Evolutionary conservation across 2,113 vertebrate genomes (phyloP), one percentile per base, ranked within the genome.

Genomic region (Elephas maximus): DNA sequence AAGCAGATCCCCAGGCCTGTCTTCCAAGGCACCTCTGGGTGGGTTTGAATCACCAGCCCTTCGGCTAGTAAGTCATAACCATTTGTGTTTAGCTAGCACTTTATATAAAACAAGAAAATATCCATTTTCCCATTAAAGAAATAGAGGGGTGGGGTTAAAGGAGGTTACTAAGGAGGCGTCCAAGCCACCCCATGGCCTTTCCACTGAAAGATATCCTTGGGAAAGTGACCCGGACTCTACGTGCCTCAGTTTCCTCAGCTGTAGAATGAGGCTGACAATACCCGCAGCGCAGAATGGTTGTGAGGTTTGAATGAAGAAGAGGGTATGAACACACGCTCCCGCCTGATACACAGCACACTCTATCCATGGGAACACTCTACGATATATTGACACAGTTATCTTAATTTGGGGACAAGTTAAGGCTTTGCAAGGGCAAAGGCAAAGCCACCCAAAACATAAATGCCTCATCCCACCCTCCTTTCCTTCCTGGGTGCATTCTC

Each of bases 331-430:
- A 20, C 8, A 4, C 1, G 33, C 41, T 41, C 67, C 15, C 21
- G 60, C 5, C 37, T 20, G 28, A n/a, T 2, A 26, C 51, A 8
- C 10, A 28, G 83, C 11, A 0, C 0, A 2, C 15, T 53, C 82
- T 28, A 1, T n/a, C 73, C 2, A 2, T 0, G 8, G 48, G 48
- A 8, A 2, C 0, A 1, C 11, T 15, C 37, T 24, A 0, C 0
- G 3, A 45, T 11, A 15, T 6, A 8, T 8, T 4, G 23, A 51
- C 2, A 2, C 11, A 12, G 30, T 33, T 26, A 26, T 12, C 21
- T 24, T 12, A 14, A 45, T 14, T 2, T 1, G 44, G 91, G 69
- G 93, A 18, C 37, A 5, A 8, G 45, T 33, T 9, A 48, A 81
- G 88, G 44, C 53, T 74, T 81, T 76, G 63, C 81, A 81, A 57